Evolutionary conservation across 2,113 vertebrate genomes (phyloP).

Genomic region (Paracyprichromis sp.): DNA sequence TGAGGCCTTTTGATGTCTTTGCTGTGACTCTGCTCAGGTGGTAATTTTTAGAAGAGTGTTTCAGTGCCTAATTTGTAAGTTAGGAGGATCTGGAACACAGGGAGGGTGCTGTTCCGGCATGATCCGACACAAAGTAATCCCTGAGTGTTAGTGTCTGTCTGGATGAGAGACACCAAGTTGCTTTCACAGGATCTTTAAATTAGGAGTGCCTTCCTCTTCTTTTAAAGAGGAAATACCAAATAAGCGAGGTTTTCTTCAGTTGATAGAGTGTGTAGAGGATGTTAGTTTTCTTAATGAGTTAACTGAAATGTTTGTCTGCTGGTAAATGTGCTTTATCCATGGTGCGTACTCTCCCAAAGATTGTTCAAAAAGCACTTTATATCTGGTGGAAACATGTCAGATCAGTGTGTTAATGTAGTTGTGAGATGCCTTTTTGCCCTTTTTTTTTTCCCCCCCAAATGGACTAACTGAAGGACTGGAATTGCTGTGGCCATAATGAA

Average conservation of each 20-base stretch:
- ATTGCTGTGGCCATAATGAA: neutral
- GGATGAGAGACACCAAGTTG: neutral
- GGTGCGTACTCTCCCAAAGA: neutral
- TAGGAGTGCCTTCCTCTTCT: neutral
- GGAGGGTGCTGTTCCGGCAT: neutral
- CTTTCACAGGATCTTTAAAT: neutral
- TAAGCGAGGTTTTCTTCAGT: neutral
- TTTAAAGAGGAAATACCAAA: neutral
- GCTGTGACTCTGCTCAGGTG: neutral
- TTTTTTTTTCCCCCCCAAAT: neutral
- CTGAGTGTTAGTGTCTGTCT: neutral
- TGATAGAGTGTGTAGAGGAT: neutral
- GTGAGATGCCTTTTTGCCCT: neutral
- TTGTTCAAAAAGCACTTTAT: neutral
- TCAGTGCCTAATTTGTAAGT: neutral
- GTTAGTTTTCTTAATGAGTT: neutral
- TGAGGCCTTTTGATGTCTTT: neutral
- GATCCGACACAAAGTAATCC: neutral
- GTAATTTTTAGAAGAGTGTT: neutral
- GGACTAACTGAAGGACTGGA: neutral
- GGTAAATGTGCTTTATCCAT: neutral
- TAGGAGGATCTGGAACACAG: neutral
- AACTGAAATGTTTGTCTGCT: neutral
- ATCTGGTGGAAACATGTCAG: neutral
- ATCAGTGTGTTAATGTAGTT: neutral